Evolutionary conservation across 2,797 vertebrate genomes (phyloP).

Genomic region (Nannoperca obscura): DNA sequence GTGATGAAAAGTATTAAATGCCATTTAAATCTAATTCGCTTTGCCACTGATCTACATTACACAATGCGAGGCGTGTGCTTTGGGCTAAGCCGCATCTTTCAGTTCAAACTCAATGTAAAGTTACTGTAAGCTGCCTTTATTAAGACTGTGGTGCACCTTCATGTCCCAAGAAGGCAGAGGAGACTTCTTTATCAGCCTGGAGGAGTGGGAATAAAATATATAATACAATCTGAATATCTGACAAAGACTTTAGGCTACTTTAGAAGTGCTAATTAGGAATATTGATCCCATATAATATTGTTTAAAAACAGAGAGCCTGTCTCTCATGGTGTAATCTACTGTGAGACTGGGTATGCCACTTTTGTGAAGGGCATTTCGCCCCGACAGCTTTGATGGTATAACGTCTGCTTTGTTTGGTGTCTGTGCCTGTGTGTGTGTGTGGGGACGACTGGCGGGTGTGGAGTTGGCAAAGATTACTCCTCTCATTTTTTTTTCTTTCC

Average conservation of each 20-base stretch:
- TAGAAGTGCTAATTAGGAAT: slow-evolving; percentile 75
- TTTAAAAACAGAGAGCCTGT: slow-evolving; percentile 59
- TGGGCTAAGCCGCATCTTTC: slow-evolving; percentile 6
- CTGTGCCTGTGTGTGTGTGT: slow-evolving; percentile 17
- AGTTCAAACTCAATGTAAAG: slow-evolving; percentile 21
- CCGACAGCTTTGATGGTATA: slow-evolving; percentile 70
- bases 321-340: slow-evolving; percentile 60
- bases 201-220: slow-evolving; percentile 71
- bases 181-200: slow-evolving; percentile 44
- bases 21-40: slow-evolving; percentile 53
- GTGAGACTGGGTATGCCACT: slow-evolving; percentile 57
- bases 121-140: slow-evolving; percentile 29
- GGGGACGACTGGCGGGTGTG: slow-evolving; percentile 32
- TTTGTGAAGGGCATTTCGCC: slow-evolving; percentile 70
- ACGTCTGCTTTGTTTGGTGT: slow-evolving; percentile 49
- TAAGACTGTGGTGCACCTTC: slow-evolving; percentile 5
- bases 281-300: slow-evolving; percentile 74
- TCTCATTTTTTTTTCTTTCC: slow-evolving; percentile 18
- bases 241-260: slow-evolving; percentile 65
- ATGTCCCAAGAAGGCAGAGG: slow-evolving; percentile 3
- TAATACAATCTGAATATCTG: slow-evolving; percentile 70
- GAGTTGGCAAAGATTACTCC: slow-evolving; percentile 49
- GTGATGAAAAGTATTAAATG: slow-evolving; percentile 60
- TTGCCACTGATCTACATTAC: slow-evolving; percentile 35
- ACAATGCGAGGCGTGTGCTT: slow-evolving; percentile 16